Evolutionary conservation across 2,888 invertebrate genomes (phyloP).

Genomic region (Catocala fraxini): DNA sequence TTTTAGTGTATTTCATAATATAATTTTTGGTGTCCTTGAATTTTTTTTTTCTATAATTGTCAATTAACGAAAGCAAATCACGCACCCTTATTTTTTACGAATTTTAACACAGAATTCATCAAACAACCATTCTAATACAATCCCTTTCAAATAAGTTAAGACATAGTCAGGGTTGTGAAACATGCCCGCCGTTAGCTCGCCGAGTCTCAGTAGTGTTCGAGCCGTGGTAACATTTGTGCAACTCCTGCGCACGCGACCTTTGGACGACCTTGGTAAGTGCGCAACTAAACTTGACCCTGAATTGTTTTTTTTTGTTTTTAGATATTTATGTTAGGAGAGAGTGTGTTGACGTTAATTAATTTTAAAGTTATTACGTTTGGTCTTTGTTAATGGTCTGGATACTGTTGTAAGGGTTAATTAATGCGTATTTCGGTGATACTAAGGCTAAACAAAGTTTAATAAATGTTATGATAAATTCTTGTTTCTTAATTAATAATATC

Average conservation of each 20-base stretch:
- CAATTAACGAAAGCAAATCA: too few species aligned
- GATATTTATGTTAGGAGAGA: not conserved
- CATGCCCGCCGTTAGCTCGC: slow-evolving; percentile 54
- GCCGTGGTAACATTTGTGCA: slow-evolving; percentile 73
- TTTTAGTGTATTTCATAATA: too few species aligned
- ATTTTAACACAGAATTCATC: not conserved
- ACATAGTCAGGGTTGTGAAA: slow-evolving; percentile 82
- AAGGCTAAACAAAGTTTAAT: too few species aligned
- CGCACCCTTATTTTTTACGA: not conserved
- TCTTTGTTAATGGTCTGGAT: too few species aligned
- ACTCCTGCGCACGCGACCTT: slow-evolving; percentile 71
- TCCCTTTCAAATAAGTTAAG: slow-evolving; percentile 79
- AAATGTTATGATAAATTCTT: too few species aligned
- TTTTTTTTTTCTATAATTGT: too few species aligned
- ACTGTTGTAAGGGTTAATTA: too few species aligned
- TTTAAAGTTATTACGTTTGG: too few species aligned
- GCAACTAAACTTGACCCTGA: slow-evolving; percentile 73
- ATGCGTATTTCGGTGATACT: too few species aligned
- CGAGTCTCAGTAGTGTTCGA: slow-evolving; percentile 77
- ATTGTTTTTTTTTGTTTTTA: slow-evolving; percentile 29
- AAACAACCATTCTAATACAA: slow-evolving; percentile 51
- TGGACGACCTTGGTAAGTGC: slow-evolving; percentile 77
- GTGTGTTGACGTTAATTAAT: not conserved
- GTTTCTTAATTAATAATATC: too few species aligned
- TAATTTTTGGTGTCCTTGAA: too few species aligned